Percentiles rank a stretch among this genome's conserved stretches.
Conservation (phyloP, 2,113 vertebrate species). For the Cariama cristata region DNA sequence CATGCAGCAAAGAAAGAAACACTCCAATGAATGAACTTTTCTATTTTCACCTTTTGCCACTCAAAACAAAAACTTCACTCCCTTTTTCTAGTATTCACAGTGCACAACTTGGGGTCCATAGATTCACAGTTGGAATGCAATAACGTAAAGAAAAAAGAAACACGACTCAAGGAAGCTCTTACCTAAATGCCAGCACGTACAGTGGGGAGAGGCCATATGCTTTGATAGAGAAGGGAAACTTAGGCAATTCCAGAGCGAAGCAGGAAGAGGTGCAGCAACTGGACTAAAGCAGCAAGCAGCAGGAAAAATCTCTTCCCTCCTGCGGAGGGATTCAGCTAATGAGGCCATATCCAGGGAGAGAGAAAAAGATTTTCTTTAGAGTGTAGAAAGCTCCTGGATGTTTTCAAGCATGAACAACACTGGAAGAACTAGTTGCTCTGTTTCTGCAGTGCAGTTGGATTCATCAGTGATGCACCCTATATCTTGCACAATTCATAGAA, state of each 20-base stretch:
- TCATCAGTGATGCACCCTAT: background rate
- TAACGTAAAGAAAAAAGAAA: background rate
- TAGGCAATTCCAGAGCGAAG: slow-evolving; percentile 49
- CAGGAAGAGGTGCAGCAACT: slow-evolving; percentile 50
- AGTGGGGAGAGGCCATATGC: background rate
- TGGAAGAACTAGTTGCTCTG: background rate
- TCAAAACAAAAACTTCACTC: background rate
- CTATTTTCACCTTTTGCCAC: background rate
- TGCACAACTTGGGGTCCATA: background rate
- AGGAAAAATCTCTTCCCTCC: slow-evolving; percentile 36
- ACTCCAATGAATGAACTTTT: background rate
- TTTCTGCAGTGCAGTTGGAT: background rate
- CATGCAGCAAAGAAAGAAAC: background rate
- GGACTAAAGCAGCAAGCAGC: slow-evolving; percentile 54
- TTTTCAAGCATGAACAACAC: background rate
- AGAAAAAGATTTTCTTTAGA: slow-evolving; percentile 43
- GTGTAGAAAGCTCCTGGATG: background rate
- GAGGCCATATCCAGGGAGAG: slow-evolving; percentile 13
- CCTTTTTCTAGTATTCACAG: background rate
- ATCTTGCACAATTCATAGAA: background rate
- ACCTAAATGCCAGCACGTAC: slow-evolving; percentile 50
- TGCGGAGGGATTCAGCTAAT: slow-evolving; percentile 24
- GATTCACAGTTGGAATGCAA: background rate
- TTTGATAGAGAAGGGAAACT: slow-evolving; percentile 42
- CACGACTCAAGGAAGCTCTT: background rate